Conservation (phyloP, 2,113 vertebrate genomes). For the Oenanthe oenanthe region DNA sequence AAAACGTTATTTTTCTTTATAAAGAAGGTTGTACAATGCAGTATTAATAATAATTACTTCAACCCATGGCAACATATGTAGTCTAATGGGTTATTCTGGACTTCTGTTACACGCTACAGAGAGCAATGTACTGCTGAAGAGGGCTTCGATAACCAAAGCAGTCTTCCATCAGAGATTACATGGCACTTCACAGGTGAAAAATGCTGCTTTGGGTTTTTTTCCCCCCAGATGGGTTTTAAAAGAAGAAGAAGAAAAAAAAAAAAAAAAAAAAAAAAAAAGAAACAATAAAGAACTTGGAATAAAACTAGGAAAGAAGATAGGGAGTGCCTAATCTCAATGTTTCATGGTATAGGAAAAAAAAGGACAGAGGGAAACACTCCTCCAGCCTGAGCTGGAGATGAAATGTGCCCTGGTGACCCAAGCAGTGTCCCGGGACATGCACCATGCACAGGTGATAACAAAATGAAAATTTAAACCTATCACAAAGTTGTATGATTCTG, state of each 20-base stretch:
- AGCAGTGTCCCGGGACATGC: background rate
- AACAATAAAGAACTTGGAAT: background rate
- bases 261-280: background rate
- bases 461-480: background rate
- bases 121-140: background rate
- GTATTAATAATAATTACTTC: background rate
- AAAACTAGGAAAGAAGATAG: background rate
- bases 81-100: background rate
- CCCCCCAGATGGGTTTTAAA: background rate
- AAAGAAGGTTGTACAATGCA: background rate
- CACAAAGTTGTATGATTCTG: fast-evolving
- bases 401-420: background rate
- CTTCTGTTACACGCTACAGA: background rate
- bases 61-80: background rate
- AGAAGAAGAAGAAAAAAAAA: background rate
- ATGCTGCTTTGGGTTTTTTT: background rate
- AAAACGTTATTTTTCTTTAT: background rate
- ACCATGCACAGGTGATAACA: background rate
- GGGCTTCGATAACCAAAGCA: background rate
- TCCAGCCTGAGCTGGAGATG: background rate
- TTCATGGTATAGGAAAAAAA: background rate
- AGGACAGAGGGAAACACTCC: background rate
- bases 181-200: background rate
- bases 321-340: background rate
- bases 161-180: background rate